Evolutionary conservation across 2,888 invertebrate genomes (phyloP), one percentile per base, ranked within the genome.

Genomic region (Pandemis heparana): DNA sequence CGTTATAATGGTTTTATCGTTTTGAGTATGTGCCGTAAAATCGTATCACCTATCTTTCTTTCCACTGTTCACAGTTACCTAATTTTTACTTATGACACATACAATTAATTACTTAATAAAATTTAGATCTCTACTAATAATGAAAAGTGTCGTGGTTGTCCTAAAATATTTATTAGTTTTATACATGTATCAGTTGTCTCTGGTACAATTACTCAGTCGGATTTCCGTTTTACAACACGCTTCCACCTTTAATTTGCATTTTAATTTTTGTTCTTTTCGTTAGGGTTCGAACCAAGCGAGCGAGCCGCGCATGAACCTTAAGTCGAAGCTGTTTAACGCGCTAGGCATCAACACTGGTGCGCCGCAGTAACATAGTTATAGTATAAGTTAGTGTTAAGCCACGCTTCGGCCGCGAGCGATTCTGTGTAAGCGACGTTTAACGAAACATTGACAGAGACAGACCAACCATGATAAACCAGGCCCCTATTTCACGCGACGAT

Each of bases 291-390:
- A 95, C 94, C 96, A 89, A 95, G 95, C 93, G 95, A 96, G 92
- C 95, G 96, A 95, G 95, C 96, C 96, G 88, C 96, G 96, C 93
- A 96, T 96, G 95, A 96, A 97, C 95, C 95, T 97, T 89, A 97
- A 97, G 96, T 97, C 96, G 93, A 97, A 97, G 96, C 95, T 97
- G 91, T 97, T 97, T 95, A 96, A 96, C 95, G 97, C 96, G 88
- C 95, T 97, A 94, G 97, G 97, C 87, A 96, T 97, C 94, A 96
- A 97, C 95, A 96, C 96, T 82, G 95, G 92, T 82, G 79, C 91
- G 87, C 93, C 92, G 89, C 92, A 94, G 89, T 93, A 94, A 92
- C 74, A 46, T 74, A 77, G 70, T 78, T 77, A 78, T 75, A 75
- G 23, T 75, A 71, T 80, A 80, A 68, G 56, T n/a, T 56, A 56